Conservation (phyloP, 2,797 vertebrate species). For the Siniperca obscura region DNA sequence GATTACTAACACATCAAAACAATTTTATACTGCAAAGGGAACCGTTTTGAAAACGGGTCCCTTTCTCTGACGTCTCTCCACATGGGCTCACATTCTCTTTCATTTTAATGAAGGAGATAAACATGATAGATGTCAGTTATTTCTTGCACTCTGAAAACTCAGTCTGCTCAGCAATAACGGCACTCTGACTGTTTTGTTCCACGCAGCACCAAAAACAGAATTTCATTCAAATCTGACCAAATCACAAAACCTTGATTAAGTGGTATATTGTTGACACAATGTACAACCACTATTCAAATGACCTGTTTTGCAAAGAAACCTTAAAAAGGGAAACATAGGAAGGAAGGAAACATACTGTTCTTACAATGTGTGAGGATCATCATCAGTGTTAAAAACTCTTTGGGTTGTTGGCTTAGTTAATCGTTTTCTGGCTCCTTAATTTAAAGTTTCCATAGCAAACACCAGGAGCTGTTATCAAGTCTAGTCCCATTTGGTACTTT, state of each 20-base stretch:
- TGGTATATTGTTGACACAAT: background rate
- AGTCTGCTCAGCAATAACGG: background rate
- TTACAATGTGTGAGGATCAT: background rate
- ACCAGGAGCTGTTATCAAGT: slow-evolving; percentile 29
- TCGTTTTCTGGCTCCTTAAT: slow-evolving; percentile 11
- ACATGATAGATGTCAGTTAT: background rate
- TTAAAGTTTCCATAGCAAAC: slow-evolving; percentile 36
- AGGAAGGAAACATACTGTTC: background rate
- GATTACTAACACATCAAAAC: background rate
- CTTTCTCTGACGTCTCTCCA: background rate
- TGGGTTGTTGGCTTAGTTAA: slow-evolving; percentile 10
- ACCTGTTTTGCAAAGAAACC: background rate
- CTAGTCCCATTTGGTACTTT: slow-evolving; percentile 25
- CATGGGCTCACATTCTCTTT: background rate
- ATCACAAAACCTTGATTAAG: background rate
- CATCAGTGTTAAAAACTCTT: slow-evolving; percentile 9
- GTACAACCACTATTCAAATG: background rate
- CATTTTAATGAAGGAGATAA: background rate
- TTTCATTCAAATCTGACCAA: no score
- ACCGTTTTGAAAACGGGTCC: background rate
- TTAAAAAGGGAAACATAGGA: no score
- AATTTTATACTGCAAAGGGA: background rate
- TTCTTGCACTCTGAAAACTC: background rate
- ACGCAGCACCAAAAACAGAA: background rate
- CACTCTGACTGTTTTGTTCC: background rate